A percentile compares a stretch with the other conserved stretches of the same genome.
Evolutionary conservation across 2,113 vertebrate species (phyloP).

Genomic region (Perca schrenkii): DNA sequence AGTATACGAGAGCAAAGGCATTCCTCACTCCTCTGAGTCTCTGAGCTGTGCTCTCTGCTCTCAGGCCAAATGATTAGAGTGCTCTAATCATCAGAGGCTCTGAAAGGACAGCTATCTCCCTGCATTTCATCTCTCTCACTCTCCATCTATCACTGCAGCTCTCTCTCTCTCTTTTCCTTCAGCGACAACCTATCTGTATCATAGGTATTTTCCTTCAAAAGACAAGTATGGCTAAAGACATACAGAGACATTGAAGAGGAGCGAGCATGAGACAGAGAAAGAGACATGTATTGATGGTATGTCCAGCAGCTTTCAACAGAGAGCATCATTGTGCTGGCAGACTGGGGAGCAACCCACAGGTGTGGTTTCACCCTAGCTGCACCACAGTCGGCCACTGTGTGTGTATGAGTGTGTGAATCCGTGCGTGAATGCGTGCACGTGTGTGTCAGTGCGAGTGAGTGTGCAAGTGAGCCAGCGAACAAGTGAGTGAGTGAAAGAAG

Average conservation of each 20-base stretch:
- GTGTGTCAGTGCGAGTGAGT: constrained; percentile 17
- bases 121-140: constrained; percentile 82
- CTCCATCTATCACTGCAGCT: constrained; percentile 63
- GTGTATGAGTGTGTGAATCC: background rate
- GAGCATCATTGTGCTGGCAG: constrained; percentile 82
- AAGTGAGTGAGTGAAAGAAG: constrained; percentile 69
- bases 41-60: constrained; percentile 75
- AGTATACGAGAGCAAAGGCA: constrained; percentile 79
- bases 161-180: constrained; percentile 65
- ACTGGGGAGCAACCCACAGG: constrained; percentile 74
- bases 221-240: constrained; percentile 54
- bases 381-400: constrained; percentile 38
- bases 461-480: constrained; percentile 34
- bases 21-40: constrained; percentile 70
- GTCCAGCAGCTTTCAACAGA: constrained; percentile 79
- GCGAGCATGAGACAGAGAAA: constrained; percentile 49
- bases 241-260: constrained; percentile 60
- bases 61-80: constrained; percentile 81
- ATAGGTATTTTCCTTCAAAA: constrained; percentile 73
- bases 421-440: background rate
- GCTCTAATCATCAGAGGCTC: constrained; percentile 81
- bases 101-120: constrained; percentile 83
- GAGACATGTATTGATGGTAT: constrained; percentile 63
- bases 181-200: constrained; percentile 71
- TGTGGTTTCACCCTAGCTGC: constrained; percentile 73